Percentiles rank a stretch among this genome's conserved stretches.
phyloP scores from a whole-genome alignment of 2,797 vertebrate species.

The Malacoctenus gilli region DNA sequence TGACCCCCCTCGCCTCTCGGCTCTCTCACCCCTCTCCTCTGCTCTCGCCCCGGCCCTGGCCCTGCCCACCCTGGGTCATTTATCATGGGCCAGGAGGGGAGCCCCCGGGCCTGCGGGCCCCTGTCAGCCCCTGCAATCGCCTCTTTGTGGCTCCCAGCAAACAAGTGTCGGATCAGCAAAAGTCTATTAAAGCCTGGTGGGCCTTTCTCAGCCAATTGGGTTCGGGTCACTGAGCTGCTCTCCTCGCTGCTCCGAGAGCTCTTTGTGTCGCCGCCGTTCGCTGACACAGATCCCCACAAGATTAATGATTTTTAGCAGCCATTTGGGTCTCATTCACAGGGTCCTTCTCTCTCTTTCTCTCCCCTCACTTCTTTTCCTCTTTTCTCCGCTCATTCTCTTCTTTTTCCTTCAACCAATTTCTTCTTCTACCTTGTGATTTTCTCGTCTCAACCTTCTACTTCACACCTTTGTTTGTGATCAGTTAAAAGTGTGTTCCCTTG shows the following conservation, averaged over 20 bases:
- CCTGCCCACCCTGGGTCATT: constrained; percentile 90
- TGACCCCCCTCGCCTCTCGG: constrained; percentile 65
- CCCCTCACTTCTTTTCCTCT: constrained; percentile 45
- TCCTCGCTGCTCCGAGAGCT: constrained; percentile 91
- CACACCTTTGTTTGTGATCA: constrained; percentile 22
- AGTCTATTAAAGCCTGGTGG: constrained; percentile 99
- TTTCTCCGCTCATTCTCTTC: constrained; percentile 44
- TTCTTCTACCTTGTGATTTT: constrained; percentile 25
- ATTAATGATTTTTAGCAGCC: constrained; percentile 96
- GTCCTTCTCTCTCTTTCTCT: constrained; percentile 62
- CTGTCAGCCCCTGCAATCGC: constrained; percentile 97
- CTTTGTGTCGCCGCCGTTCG: constrained; percentile 89
- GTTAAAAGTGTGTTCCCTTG: constrained; percentile 24
- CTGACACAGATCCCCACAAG: constrained; percentile 93
- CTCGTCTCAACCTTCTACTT: constrained; percentile 19
- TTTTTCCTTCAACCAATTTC: constrained; percentile 31
- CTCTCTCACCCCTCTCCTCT: constrained; percentile 71
- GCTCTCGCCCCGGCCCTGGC: constrained; percentile 68
- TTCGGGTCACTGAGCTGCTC: constrained; percentile 99
- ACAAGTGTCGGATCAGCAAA: constrained; percentile 99
- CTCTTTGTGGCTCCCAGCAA: constrained; percentile 99
- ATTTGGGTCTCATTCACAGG: constrained; percentile 75
- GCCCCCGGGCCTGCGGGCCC: constrained; percentile 92
- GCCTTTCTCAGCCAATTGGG: constrained; percentile 99
- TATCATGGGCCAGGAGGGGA: constrained; percentile 95